Base-by-base conservation (phyloP, 2,888 invertebrate genomes). In the Calameuta filiformis region DNA sequence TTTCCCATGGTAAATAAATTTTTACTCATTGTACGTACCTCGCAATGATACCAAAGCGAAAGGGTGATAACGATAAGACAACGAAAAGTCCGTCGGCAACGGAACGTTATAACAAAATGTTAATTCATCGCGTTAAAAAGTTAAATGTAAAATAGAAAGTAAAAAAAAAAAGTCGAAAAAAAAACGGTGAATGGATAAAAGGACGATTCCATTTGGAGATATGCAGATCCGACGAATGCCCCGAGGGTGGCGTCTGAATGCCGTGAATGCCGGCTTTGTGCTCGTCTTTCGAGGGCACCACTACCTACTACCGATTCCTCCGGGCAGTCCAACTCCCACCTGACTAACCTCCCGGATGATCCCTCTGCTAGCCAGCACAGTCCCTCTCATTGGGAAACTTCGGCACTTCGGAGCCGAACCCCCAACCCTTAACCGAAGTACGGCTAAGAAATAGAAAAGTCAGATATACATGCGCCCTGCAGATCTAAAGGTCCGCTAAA, bases 171-270 rank as follows among this genome's bases (percentile, higher is more conserved):
- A 6, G 23, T 23, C 23, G 56, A 56, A 56, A 33, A 56, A 56
- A 33, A 15, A 56, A 56, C 56, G 6, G 56, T 23, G 56, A 34
- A 71, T 71, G 71, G 31, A 9, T 71, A 71, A 34, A 34, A 71
- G 71, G 31, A 71, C 71, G 71, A 71, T 88, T 87, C 85, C 86
- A 86, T 87, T 87, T 86, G 76, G 80, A 85, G 87, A 87, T 87
- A 87, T 87, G 87, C 86, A 87, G 88, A 87, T 87, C 86, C 79
- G 81, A 78, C 85, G 85, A 85, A 85, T 86, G 83, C 85, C 85
- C 82, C 80, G 78, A 84, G 83, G 82, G 81, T 80, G 82, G 79
- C 80, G 77, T 78, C 82, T 81, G 83, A 82, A 84, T 78, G 79
- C 79, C 80, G 77, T 77, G 83, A 84, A 84, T 83, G 78, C 82